Conservation (phyloP, 1,140 invertebrate genomes). For the Parapsyche elsis region DNA sequence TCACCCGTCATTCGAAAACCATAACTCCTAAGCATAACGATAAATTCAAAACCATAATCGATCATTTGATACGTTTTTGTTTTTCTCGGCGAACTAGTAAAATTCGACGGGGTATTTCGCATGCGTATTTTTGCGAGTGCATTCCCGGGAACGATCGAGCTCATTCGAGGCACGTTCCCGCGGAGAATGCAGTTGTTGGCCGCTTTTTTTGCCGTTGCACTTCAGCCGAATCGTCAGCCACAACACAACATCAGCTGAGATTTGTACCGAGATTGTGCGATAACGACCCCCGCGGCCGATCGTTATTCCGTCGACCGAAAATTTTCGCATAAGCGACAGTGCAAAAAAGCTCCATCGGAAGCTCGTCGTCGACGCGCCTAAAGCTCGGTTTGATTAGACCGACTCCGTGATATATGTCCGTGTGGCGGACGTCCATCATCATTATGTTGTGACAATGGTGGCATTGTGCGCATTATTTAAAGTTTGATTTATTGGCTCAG, state of each 20-base stretch:
- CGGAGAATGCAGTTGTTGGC: conserved; percentile 1
- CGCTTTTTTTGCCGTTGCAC: conserved; percentile 1
- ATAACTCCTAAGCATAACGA: background rate
- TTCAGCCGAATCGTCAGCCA: conserved; percentile 8
- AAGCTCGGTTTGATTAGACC: background rate
- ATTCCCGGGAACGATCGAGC: background rate
- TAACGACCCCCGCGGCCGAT: background rate
- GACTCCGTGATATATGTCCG: conserved; percentile 12
- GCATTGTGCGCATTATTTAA: conserved; percentile 25
- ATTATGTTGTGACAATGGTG: conserved; percentile 21
- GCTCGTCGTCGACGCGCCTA: background rate
- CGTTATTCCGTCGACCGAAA: background rate
- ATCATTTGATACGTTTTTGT: background rate
- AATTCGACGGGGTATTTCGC: background rate
- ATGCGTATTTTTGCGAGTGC: background rate
- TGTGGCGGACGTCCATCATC: conserved; percentile 3
- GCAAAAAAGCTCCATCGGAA: background rate
- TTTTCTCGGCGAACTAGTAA: background rate
- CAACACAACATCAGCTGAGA: conserved; percentile 7
- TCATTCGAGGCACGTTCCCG: conserved; percentile 27
- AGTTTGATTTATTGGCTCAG: conserved; percentile 36
- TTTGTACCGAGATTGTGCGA: conserved; percentile 26
- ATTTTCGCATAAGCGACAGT: background rate
- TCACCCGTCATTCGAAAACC: background rate
- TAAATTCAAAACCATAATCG: conserved; percentile 15